Base-by-base conservation (phyloP, 1,140 invertebrate species). In the Venustaconcha ellipsiformis region DNA sequence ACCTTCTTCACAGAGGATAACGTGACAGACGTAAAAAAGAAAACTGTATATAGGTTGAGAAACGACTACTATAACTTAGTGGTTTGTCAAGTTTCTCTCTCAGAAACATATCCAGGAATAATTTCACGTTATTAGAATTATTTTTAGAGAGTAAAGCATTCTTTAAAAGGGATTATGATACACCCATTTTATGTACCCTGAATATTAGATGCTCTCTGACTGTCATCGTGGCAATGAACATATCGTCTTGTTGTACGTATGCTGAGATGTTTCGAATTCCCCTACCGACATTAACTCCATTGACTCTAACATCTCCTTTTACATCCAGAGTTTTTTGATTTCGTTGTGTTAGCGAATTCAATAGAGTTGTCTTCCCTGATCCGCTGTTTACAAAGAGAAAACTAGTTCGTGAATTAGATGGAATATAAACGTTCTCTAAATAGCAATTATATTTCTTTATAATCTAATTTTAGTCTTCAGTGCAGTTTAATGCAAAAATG, bases 361-460 rank as follows among this genome's bases (percentile, higher is more conserved):
- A 89, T 1, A 99, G 92, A 0, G 97, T 99, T 0, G 97, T 98
- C 91, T 99, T 99, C 11, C 98, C 97, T 1, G 97, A 95, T 1
- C 97, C 97, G 37, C 96, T 97, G 77, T 65, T 80, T 80, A 71
- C n/a, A 6, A 76, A 20, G 59, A 30, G 6, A 65, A 58, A 74
- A 17, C 30, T 57, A 26, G 26, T 14, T n/a, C 18, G 59, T n/a
- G 59, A 8, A 48, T n/a, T 48, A 11, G 37, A 48, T 48, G 37
- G 37, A 48, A 8, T 48, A 48, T 48, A 48, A 48, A 48, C 37
- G 6, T 48, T 48, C 37, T 48, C 37, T 48, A 48, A 48, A 48
- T 48, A 48, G 11, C 37, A 48, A 48, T 48, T 48, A 48, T 6
- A 6, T 48, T 48, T 48, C 37, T 48, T 48, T 48, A 6, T 48